phyloP scores from a whole-genome alignment of 2,113 vertebrate genomes.

The Lagopus muta region DNA sequence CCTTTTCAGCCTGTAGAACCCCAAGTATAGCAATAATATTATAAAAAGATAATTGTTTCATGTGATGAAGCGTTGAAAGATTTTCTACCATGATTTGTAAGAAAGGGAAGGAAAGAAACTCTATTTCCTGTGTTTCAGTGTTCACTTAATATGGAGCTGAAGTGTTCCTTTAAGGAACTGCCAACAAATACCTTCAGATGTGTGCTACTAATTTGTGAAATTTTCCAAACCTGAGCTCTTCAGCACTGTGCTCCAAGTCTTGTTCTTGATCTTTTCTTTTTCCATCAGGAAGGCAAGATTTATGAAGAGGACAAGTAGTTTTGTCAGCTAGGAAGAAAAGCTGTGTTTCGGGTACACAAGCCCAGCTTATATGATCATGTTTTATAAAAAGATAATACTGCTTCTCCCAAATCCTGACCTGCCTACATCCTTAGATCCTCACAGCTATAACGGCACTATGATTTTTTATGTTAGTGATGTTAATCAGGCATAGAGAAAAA shows the following conservation, averaged over 20 bases:
- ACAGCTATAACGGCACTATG: neutral
- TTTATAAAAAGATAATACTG: neutral
- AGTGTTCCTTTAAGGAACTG: neutral
- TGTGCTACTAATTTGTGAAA: neutral
- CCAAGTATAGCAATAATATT: neutral
- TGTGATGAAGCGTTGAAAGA: neutral
- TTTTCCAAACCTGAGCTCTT: neutral
- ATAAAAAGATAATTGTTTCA: neutral
- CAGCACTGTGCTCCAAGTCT: neutral
- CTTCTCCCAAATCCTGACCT: neutral
- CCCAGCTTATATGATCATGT: neutral
- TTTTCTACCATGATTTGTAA: neutral
- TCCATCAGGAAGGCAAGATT: neutral
- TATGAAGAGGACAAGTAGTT: neutral
- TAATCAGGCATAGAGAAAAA: neutral
- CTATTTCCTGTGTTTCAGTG: neutral
- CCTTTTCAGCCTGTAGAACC: neutral
- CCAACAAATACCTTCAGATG: neutral
- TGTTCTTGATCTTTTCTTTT: neutral
- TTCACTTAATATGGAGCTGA: neutral
- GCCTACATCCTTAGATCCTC: neutral
- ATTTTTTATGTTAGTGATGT: neutral
- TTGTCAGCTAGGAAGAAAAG: neutral
- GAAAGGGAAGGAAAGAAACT: neutral
- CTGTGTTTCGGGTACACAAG: neutral